Evolutionary conservation across 2,888 invertebrate species (phyloP).

Genomic region (Apantesis nais): DNA sequence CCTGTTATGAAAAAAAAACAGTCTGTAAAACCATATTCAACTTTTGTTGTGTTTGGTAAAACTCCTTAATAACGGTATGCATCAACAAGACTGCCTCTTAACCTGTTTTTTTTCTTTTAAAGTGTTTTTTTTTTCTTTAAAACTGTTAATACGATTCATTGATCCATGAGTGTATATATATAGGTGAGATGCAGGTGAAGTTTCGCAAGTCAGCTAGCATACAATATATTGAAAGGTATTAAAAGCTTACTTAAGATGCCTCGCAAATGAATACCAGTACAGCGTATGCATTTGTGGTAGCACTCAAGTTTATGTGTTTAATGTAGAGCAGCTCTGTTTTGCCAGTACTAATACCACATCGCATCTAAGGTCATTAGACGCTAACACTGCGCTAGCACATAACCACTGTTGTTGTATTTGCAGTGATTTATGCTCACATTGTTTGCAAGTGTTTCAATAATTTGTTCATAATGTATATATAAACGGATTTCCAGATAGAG

Average conservation of each 20-base stretch:
- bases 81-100: too few species aligned
- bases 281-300: neutral
- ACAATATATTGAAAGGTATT: neutral
- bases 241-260: neutral
- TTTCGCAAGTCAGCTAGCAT: too few species aligned
- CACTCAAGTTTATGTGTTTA: constrained; percentile 1
- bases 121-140: too few species aligned
- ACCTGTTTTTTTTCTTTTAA: too few species aligned
- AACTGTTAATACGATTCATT: too few species aligned
- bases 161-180: too few species aligned
- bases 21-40: too few species aligned
- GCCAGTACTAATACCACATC: neutral
- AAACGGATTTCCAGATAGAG: neutral
- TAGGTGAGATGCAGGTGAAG: too few species aligned
- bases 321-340: neutral
- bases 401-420: neutral
- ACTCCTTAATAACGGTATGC: too few species aligned
- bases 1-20: too few species aligned
- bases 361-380: constrained; percentile 1
- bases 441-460: neutral
- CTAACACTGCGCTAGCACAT: neutral
- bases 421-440: neutral
- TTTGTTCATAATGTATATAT: neutral
- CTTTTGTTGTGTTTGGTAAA: too few species aligned
- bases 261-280: neutral